Percentiles rank a stretch among this genome's conserved stretches.
Conservation (phyloP, 2,113 vertebrate genomes). For the Sinocyclocheilus maitianheensis region DNA sequence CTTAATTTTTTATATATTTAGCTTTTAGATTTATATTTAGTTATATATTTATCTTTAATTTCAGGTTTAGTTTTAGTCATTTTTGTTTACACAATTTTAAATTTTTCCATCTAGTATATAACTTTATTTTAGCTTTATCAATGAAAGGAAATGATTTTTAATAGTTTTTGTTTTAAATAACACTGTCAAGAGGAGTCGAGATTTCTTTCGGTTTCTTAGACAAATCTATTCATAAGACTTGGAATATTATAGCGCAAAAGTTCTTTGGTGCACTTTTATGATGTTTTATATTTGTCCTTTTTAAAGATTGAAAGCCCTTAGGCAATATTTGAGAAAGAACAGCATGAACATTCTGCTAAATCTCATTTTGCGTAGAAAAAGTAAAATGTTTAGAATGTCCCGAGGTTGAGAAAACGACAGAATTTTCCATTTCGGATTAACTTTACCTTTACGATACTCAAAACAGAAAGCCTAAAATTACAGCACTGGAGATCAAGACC, state of each 20-base stretch:
- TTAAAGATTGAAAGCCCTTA: neutral
- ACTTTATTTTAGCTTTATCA: neutral
- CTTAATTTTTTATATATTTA: no score
- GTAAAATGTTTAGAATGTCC: constrained; percentile 14
- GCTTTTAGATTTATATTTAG: no score
- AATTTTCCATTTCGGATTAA: neutral
- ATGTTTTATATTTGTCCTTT: no score
- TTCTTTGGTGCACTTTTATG: neutral
- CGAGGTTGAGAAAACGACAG: constrained; percentile 40
- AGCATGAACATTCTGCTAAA: neutral
- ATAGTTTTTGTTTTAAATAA: neutral
- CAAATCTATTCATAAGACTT: neutral
- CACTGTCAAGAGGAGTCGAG: neutral
- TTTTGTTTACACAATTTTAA: neutral
- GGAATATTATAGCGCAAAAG: neutral
- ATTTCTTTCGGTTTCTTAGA: neutral
- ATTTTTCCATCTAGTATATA: neutral
- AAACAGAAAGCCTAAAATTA: constrained; percentile 60
- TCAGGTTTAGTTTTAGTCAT: no score
- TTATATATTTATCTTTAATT: no score
- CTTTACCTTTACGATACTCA: constrained; percentile 45
- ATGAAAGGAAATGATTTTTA: neutral
- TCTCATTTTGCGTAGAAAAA: neutral
- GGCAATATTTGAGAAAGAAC: neutral
- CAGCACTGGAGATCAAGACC: constrained; percentile 49